Percentiles rank a stretch among this genome's conserved stretches.
Evolutionary conservation across 2,888 invertebrate species (phyloP).

Genomic region (Oxycera nigricornis): DNA sequence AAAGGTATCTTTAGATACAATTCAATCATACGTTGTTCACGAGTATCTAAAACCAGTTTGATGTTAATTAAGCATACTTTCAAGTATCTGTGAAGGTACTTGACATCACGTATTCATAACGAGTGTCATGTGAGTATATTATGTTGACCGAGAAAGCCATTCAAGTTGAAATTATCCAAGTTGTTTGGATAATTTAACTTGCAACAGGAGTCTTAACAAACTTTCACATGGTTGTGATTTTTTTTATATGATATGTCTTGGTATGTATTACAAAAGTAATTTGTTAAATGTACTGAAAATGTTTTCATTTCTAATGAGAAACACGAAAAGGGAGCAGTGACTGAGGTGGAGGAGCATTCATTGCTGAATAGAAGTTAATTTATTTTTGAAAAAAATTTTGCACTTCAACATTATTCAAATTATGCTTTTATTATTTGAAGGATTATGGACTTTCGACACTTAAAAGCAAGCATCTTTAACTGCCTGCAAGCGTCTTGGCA

Average conservation of each 20-base stretch:
- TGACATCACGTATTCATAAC: not conserved
- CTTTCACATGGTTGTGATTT: conserved; percentile 1
- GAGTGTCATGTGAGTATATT: not conserved
- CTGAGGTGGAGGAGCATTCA: too few species aligned
- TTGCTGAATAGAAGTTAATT: too few species aligned
- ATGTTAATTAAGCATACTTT: not conserved
- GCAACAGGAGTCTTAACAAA: not conserved
- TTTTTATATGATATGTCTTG: too few species aligned
- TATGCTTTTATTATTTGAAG: too few species aligned
- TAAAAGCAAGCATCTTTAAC: too few species aligned
- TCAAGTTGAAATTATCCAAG: not conserved
- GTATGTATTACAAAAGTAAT: not conserved
- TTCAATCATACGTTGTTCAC: not conserved
- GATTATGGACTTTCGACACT: too few species aligned
- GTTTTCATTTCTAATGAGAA: conserved; percentile 9
- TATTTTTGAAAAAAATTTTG: too few species aligned
- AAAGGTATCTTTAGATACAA: not conserved
- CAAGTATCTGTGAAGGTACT: not conserved
- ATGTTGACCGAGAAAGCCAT: not conserved
- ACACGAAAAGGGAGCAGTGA: too few species aligned
- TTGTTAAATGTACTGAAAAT: not conserved
- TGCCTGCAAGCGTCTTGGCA: too few species aligned
- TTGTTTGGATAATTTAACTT: not conserved
- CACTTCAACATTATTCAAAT: too few species aligned
- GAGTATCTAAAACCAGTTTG: not conserved